Conservation (phyloP, 1,140 invertebrate species). For the Rhagoletis pomonella region DNA sequence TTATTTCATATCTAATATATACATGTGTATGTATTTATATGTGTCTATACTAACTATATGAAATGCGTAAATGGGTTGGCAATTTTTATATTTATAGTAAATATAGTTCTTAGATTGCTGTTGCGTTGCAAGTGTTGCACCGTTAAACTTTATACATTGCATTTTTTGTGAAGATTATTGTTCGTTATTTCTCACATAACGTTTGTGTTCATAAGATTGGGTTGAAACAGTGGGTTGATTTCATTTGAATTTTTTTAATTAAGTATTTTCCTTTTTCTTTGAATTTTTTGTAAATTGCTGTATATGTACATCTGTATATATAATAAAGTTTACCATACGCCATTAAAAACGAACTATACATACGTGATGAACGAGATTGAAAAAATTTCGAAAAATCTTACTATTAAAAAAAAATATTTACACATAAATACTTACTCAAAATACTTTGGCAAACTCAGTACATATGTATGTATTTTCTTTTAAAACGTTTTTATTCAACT, state of each 20-base stretch:
- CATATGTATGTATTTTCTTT: too few species aligned
- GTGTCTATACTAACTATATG: not conserved
- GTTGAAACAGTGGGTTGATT: slow-evolving; percentile 37
- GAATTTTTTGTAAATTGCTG: not conserved
- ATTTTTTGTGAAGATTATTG: slow-evolving; percentile 44
- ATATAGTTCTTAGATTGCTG: not conserved
- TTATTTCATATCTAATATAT: not conserved
- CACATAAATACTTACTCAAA: too few species aligned
- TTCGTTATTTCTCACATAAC: slow-evolving; percentile 8
- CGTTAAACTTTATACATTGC: slow-evolving; percentile 28
- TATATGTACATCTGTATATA: not conserved
- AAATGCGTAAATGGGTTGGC: slow-evolving; percentile 14
- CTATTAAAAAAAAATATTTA: too few species aligned
- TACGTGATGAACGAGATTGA: too few species aligned
- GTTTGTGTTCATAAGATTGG: slow-evolving; percentile 43
- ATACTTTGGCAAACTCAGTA: too few species aligned
- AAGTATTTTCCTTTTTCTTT: not conserved
- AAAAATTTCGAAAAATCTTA: too few species aligned
- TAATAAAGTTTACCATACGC: too few species aligned
- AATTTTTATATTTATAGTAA: slow-evolving; percentile 24
- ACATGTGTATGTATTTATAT: not conserved
- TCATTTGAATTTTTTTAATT: slow-evolving; percentile 6
- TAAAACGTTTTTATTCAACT: too few species aligned
- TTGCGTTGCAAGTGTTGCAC: slow-evolving; percentile 44
- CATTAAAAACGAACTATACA: too few species aligned